Conservation (phyloP, 2,113 vertebrate species). For the Hepsetus odoe region DNA sequence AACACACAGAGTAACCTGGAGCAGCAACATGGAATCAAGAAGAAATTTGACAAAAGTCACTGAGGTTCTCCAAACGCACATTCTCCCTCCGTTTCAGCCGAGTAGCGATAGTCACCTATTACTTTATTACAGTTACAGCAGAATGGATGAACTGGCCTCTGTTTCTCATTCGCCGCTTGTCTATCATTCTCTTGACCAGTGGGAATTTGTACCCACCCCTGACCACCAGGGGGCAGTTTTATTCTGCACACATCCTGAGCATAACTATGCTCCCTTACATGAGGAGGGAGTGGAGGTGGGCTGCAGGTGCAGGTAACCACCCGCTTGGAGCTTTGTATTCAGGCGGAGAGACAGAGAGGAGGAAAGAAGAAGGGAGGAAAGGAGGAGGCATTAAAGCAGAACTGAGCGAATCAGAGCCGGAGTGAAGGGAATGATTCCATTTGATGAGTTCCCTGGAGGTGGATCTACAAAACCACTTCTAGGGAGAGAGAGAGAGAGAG, state of each 20-base stretch:
- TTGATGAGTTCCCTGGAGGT: conserved; percentile 74
- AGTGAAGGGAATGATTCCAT: conserved; percentile 69
- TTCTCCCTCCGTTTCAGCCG: too few relatives aligned
- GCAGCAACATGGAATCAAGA: too few relatives aligned
- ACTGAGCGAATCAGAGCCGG: conserved; percentile 39
- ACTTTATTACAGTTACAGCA: too few relatives aligned
- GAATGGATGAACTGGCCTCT: neutral
- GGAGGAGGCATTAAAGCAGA: conserved; percentile 58
- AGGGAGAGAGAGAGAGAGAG: neutral
- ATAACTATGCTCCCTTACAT: neutral
- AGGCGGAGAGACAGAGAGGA: conserved; percentile 64
- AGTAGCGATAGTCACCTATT: too few relatives aligned
- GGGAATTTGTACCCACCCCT: neutral
- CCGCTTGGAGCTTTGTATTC: conserved; percentile 18
- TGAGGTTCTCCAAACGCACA: too few relatives aligned
- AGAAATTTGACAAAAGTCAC: too few relatives aligned
- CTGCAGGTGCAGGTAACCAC: conserved; percentile 24
- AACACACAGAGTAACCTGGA: too few relatives aligned
- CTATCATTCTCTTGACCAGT: neutral
- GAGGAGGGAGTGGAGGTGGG: conserved; percentile 12
- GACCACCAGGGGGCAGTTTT: conserved; percentile 68
- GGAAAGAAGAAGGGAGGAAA: conserved; percentile 43
- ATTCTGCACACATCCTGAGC: neutral
- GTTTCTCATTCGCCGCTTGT: too few relatives aligned
- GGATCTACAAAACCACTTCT: conserved; percentile 40